These are phyloP conservation scores for Drosophila aldrichi DNA, from an alignment of 2,888 invertebrate genomes.

Conservation along the genomic window DNA sequence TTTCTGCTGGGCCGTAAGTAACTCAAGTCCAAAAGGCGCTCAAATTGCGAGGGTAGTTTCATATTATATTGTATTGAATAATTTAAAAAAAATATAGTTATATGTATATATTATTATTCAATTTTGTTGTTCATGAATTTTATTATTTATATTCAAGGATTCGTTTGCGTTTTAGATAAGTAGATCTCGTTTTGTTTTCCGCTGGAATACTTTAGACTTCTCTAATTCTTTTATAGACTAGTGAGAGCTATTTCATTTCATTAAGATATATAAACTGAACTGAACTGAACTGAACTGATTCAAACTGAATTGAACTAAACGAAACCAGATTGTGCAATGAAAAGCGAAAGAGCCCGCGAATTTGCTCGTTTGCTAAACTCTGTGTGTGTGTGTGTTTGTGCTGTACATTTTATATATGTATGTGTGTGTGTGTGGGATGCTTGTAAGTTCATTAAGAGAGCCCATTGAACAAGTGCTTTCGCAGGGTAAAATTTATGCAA, in stretches of 20 bases:
- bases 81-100: too few species aligned
- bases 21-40: slow-evolving; percentile 18
- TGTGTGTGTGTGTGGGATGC: slow-evolving; percentile 20
- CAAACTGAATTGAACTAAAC: neutral
- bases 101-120: neutral
- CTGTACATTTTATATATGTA: slow-evolving; percentile 8
- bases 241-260: too few species aligned
- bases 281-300: neutral
- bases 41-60: slow-evolving; percentile 30
- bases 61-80: neutral
- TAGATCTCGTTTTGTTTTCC: too few species aligned
- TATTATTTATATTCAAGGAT: too few species aligned
- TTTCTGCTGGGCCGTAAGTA: slow-evolving; percentile 39
- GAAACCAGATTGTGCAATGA: neutral
- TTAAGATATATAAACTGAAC: too few species aligned
- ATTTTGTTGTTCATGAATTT: too few species aligned
- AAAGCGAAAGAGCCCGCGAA: slow-evolving; percentile 30
- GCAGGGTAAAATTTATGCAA: slow-evolving; percentile 43
- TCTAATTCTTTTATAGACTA: too few species aligned
- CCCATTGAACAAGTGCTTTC: slow-evolving; percentile 33
- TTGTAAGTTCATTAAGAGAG: slow-evolving; percentile 52
- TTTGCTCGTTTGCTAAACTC: slow-evolving; percentile 26
- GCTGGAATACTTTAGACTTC: too few species aligned
- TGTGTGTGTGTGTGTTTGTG: slow-evolving; percentile 6
- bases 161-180: too few species aligned